A percentile compares a stretch with the other conserved stretches of the same genome.
These are phyloP conservation scores for Alosa sapidissima DNA, from an alignment of 2,797 vertebrate genomes.

Conservation along the genomic window DNA sequence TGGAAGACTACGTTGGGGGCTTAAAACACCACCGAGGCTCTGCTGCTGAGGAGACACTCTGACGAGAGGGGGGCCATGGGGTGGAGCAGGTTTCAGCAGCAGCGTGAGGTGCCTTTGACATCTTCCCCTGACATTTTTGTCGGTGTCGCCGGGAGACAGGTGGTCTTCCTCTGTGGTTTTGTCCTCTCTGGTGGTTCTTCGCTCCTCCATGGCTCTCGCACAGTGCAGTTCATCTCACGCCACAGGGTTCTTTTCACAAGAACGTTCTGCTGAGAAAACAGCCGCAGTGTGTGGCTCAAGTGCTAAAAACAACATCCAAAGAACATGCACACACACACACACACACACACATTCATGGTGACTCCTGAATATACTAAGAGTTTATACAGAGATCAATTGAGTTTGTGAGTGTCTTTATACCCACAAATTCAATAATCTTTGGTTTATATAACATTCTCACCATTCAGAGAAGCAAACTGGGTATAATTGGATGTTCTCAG, in stretches of 20 bases:
- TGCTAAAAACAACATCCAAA: background rate
- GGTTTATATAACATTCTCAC: background rate
- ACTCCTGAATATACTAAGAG: background rate
- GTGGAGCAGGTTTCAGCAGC: background rate
- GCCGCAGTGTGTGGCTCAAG: background rate
- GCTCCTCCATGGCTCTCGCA: constrained; percentile 49
- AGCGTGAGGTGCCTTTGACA: constrained; percentile 63
- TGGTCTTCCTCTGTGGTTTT: constrained; percentile 58
- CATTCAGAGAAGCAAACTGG: background rate
- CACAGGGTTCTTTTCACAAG: constrained; percentile 44
- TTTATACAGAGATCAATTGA: background rate
- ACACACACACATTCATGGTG: background rate
- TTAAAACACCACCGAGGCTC: too few relatives aligned
- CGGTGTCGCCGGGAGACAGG: constrained; percentile 59
- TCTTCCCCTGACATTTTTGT: constrained; percentile 58
- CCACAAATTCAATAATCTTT: background rate
- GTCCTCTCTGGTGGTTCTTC: background rate
- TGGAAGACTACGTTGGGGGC: too few relatives aligned
- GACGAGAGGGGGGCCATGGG: background rate
- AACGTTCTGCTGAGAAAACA: constrained; percentile 32
- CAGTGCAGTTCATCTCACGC: constrained; percentile 42
- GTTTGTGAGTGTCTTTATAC: background rate
- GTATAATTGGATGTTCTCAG: constrained; percentile 2
- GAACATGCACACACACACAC: too few relatives aligned
- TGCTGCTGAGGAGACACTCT: too few relatives aligned